phyloP scores from a whole-genome alignment of 2,113 vertebrate genomes.

The Struthio camelus region DNA sequence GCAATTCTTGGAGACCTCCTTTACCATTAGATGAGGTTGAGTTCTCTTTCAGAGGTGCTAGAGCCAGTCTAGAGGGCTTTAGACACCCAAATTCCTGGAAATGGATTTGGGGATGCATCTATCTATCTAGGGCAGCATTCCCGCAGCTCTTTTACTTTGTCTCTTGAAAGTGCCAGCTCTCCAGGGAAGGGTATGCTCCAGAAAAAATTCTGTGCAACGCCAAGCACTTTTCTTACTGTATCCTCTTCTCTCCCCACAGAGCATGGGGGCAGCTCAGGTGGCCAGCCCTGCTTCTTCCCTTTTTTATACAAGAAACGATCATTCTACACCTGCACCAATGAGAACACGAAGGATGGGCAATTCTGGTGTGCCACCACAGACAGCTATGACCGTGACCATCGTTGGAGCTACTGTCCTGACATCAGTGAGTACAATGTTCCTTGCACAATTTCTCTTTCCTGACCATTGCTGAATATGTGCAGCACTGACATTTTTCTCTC shows the following conservation, averaged over 20 bases:
- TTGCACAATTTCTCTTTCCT: neutral
- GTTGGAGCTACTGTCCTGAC: conserved; percentile 6
- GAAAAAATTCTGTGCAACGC: no score
- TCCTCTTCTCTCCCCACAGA: neutral
- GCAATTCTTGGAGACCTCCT: no score
- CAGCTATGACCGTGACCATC: neutral
- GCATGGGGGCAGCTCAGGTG: neutral
- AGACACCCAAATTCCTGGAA: no score
- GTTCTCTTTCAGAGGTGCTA: no score
- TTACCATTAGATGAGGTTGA: no score
- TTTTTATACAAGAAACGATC: neutral
- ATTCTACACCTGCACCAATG: neutral
- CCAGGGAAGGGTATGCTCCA: neutral
- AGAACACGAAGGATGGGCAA: neutral
- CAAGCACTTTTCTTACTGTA: neutral
- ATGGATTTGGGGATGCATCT: no score
- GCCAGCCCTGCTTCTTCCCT: neutral
- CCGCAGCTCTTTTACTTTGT: neutral
- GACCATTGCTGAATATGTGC: neutral
- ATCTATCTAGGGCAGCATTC: no score
- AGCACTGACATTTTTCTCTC: neutral
- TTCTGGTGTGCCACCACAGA: neutral
- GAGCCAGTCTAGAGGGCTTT: no score
- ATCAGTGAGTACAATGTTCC: neutral
- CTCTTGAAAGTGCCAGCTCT: neutral